Evolutionary conservation across 2,797 vertebrate genomes (phyloP).

Genomic region (Chelon auratus): DNA sequence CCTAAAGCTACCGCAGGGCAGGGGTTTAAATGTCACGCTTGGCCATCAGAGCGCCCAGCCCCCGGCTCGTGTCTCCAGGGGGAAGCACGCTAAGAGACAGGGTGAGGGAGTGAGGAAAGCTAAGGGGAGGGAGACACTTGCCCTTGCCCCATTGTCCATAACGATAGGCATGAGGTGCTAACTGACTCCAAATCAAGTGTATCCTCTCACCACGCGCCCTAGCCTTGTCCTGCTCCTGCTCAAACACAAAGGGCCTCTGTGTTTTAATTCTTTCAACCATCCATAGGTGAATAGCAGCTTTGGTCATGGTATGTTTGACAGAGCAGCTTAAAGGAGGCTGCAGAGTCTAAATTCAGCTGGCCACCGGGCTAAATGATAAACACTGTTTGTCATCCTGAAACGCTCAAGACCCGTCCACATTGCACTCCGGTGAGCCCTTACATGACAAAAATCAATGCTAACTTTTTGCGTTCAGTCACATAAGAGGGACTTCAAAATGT

Average conservation of each 20-base stretch:
- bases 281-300: constrained; percentile 69
- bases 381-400: constrained; percentile 62
- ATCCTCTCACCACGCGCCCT: constrained; percentile 81
- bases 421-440: constrained; percentile 58
- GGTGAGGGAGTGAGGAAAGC: constrained; percentile 63
- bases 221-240: constrained; percentile 72
- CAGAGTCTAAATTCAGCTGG: constrained; percentile 69
- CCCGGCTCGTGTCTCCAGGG: constrained; percentile 82
- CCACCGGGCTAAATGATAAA: constrained; percentile 63
- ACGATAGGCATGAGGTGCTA: constrained; percentile 81
- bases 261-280: constrained; percentile 51
- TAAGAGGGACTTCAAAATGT: constrained; percentile 56
- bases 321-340: constrained; percentile 67
- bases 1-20: constrained; percentile 80
- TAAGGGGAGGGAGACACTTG: constrained; percentile 77
- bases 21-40: constrained; percentile 87
- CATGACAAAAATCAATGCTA: constrained; percentile 73
- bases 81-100: constrained; percentile 67
- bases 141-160: constrained; percentile 78
- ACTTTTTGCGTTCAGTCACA: constrained; percentile 69
- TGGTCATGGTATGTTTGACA: constrained; percentile 74
- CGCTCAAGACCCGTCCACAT: constrained; percentile 41
- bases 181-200: constrained; percentile 84
- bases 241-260: constrained; percentile 75
- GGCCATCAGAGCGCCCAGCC: constrained; percentile 83